Evolutionary conservation across 2,888 invertebrate species (phyloP), one percentile per base, ranked within the genome.

Genomic region (Epistrophe grossulariae): DNA sequence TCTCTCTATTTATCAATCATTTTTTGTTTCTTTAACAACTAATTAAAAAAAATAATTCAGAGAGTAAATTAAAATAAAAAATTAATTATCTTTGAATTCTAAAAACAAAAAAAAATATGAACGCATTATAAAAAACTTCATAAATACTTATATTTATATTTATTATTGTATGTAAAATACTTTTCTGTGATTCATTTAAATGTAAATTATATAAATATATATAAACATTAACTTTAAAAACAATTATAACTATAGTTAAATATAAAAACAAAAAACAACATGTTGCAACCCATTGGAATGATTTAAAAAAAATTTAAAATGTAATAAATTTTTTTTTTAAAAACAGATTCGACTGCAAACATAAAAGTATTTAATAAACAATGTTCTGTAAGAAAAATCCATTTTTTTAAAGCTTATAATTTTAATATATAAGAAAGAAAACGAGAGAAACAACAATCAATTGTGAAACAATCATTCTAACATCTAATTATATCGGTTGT

Each of bases 391-490:
- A 60, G 35, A 59, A 55, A 48, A 13, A 55, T 35, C 17, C 10
- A 73, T 50, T 80, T 59, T 64, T 64, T 59, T 64, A 73, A 13
- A 70, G 24, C 11, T 76, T 74, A 68, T 45, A 74, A 62, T 60
- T 73, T 57, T 15, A 15, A 15, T 52, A 38, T 19, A 68, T 24
- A 64, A 74, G 84, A 74, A 87, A 11, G 15, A 74, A 62, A 38
- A 74, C 81, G 72, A 80, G 79, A 87, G 73, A 84, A 84, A 87
- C 80, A 89, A 89, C 89, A 90, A 90, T 90, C 89, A 90, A 89
- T 83, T 89, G 82, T 88, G 84, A 88, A 89, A 89, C 89, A 90
- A 90, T 90, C 89, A 90, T 89, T 87, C 84, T 84, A 89, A 89
- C 85, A 88, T 87, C 81, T 78, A 73, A 77, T 88, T 84, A 88